A percentile compares a stretch with the other conserved stretches of the same genome.
These are phyloP conservation scores for Hanleya hanleyi DNA, from an alignment of 2,888 invertebrate genomes.

Conservation along the genomic window DNA sequence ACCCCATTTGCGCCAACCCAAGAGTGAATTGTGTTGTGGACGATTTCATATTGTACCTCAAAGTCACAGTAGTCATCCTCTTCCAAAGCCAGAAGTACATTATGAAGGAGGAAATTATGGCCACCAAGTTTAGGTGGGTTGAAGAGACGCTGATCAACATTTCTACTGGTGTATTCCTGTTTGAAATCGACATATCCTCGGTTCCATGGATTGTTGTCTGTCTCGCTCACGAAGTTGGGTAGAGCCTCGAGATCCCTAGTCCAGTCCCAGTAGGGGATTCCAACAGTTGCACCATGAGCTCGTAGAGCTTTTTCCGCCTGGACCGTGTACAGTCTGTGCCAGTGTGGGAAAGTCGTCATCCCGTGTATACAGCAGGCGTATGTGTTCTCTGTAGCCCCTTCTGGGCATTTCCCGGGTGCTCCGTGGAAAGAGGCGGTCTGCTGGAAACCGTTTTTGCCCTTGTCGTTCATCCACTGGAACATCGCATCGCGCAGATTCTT, in stretches of 20 bases:
- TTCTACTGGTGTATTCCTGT: conserved; percentile 7
- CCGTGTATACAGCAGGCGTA: conserved; percentile 41
- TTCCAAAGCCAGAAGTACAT: conserved; percentile 12
- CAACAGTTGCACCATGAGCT: background rate
- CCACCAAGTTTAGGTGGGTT: conserved; percentile 5
- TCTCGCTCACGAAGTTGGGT: conserved; percentile 22
- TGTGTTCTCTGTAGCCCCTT: conserved; percentile 1
- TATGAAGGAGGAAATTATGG: conserved; percentile 12
- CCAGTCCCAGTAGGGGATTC: conserved; percentile 26
- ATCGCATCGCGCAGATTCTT: conserved; percentile 36
- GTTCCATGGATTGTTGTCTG: conserved; percentile 20
- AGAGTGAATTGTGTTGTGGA: conserved; percentile 23
- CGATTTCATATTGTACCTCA: conserved; percentile 19
- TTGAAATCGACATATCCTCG: conserved; percentile 10
- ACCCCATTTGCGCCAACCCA: no score
- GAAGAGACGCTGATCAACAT: conserved; percentile 8
- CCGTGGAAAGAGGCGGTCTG: conserved; percentile 32
- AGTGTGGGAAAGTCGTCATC: conserved; percentile 42
- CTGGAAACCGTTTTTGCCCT: conserved; percentile 29
- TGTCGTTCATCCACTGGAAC: conserved; percentile 23
- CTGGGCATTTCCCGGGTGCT: conserved; percentile 28
- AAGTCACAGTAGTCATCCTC: conserved; percentile 20
- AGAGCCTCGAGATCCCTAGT: background rate
- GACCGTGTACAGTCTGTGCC: conserved; percentile 39
- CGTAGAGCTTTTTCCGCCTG: conserved; percentile 16